A percentile compares a stretch with the other conserved stretches of the same genome.
Evolutionary conservation across 2,113 vertebrate species (phyloP).

Genomic region (Microcebus murinus): DNA sequence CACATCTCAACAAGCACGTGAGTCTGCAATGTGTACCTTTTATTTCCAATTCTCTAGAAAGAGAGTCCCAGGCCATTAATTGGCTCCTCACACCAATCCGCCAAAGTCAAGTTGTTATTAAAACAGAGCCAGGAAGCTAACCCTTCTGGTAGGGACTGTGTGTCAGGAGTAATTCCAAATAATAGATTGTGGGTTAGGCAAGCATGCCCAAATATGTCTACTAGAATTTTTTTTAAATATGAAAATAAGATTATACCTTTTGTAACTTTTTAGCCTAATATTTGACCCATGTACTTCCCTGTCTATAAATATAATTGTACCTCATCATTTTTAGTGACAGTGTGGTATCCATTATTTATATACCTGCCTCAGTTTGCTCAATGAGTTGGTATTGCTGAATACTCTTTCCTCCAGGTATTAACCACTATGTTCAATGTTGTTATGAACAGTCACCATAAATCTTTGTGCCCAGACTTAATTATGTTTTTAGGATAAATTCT

Average conservation of each 20-base stretch:
- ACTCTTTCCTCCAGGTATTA: neutral
- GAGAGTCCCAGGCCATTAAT: neutral
- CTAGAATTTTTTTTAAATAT: neutral
- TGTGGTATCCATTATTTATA: neutral
- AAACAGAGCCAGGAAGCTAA: neutral
- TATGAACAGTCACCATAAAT: neutral
- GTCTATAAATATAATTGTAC: neutral
- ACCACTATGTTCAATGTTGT: neutral
- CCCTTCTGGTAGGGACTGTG: neutral
- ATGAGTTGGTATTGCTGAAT: neutral
- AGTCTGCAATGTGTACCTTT: neutral
- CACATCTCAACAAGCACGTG: neutral
- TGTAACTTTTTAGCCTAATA: neutral
- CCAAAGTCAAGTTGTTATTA: neutral
- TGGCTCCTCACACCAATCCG: neutral
- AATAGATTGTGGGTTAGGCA: neutral
- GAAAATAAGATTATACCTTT: neutral
- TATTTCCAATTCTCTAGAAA: neutral
- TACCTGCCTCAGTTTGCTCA: neutral
- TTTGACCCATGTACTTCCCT: neutral
- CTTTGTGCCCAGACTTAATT: neutral
- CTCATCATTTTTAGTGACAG: neutral
- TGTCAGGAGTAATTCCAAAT: neutral
- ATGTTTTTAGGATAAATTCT: neutral
- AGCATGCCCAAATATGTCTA: neutral